These are phyloP conservation scores for Alouatta palliata DNA, from an alignment of 2,113 vertebrate species.

Conservation along the genomic window DNA sequence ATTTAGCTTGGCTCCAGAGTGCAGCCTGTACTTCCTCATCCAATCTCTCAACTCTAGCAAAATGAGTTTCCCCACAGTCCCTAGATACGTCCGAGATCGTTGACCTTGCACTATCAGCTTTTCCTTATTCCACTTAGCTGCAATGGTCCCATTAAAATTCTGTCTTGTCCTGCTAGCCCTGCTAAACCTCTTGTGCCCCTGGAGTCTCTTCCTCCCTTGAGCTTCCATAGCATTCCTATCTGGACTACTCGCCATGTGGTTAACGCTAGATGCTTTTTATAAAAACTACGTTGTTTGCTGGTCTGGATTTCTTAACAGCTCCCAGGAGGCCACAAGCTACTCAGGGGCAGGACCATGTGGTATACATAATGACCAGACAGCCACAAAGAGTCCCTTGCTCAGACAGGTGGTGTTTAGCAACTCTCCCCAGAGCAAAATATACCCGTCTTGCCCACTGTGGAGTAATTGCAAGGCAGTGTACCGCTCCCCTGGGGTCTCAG, in stretches of 20 bases:
- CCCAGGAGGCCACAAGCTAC: not conserved
- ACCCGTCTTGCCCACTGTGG: not conserved
- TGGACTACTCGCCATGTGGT: not conserved
- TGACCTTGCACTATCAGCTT: not conserved
- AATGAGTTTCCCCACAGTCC: not conserved
- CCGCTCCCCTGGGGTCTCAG: not conserved
- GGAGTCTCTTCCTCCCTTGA: not conserved
- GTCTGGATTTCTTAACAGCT: not conserved
- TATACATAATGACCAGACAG: not conserved
- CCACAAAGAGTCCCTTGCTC: not conserved
- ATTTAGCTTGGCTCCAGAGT: not conserved
- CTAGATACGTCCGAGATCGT: accelerated
- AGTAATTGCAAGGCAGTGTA: accelerated
- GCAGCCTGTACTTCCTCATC: not conserved
- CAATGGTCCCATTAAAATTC: not conserved
- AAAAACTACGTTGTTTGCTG: not conserved
- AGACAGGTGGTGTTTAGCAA: not conserved
- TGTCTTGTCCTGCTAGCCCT: not conserved
- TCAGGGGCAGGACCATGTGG: not conserved
- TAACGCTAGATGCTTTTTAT: not conserved
- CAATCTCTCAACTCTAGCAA: not conserved
- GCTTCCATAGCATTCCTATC: not conserved
- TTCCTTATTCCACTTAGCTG: too few relatives aligned
- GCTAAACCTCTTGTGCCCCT: not conserved
- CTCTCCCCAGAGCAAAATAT: not conserved